Evolutionary conservation across 2,797 vertebrate species (phyloP), one percentile per base, ranked within the genome.

Genomic region (Intellagama lesueurii): DNA sequence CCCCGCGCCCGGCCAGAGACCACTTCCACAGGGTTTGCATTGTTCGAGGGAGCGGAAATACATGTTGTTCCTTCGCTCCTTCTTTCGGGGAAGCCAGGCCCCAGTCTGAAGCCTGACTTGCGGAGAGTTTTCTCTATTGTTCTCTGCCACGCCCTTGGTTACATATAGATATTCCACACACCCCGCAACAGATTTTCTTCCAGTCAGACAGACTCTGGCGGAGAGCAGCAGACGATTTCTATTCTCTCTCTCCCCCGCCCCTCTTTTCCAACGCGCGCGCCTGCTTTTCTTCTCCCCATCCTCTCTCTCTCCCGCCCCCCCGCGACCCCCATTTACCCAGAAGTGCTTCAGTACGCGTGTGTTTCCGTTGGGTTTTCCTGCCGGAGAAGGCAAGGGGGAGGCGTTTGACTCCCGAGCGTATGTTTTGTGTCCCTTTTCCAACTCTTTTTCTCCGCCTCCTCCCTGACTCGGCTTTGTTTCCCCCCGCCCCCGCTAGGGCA

Each of bases 341-440:
- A 91, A 93, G 94, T 94, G 94, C 94, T 95, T 30, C 92, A 91
- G 87, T 40, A 94, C 81, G 95, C 91, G 91, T 88, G 96, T 91
- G 96, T 94, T 97, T 97, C 96, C 96, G 96, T 95, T 93, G 95
- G 94, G 93, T 97, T 94, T 96, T 96, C 92, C 95, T 90, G 95
- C 83, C 83, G 88, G 94, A 89, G 90, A 89, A 93, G 92, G 94
- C 11, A 90, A 95, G 96, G 95, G 95, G 95, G 95, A 95, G 96
- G 95, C 92, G 92, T 94, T 92, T 91, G 60, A 4, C 89, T 76
- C 87, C 91, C 84, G 76, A 4, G 88, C 66, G 72, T 89, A 0
- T 89, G 85, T 92, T 95, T 91, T 89, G 91, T 90, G 86, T 88
- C 92, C 91, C 22, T 56, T 60, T 16, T 9, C 70, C 69, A 24